Evolutionary conservation across 2,113 vertebrate species (phyloP), one percentile per base, ranked within the genome.

Genomic region (Lampris incognitus): DNA sequence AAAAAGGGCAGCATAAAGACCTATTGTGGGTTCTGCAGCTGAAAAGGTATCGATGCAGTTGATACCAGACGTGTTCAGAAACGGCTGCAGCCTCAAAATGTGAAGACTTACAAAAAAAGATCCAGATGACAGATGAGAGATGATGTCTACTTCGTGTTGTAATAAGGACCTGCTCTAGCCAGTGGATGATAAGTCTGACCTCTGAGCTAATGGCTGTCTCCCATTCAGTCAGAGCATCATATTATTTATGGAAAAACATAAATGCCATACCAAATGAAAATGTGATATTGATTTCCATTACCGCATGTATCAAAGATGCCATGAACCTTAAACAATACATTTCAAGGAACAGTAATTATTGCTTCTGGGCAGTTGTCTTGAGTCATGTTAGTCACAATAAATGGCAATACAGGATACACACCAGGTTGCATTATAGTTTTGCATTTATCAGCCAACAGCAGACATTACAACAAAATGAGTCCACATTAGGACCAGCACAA

Each of bases 401-500:
- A 48, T 24, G 41, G n/a, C 46, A 69, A 68, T 52, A 42, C 55
- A 44, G 62, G 24, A 69, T 69, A 73, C 39, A 60, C 73, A 46
- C 48, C 59, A 50, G 58, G 72, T 80, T 67, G 60, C 69, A 74
- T 83, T 79, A 71, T 65, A 38, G 59, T 4, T 11, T 40, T 64
- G 69, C 84, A 81, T 83, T 78, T 74, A 60, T 61, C 52, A 59
- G 4, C 74, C 72, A 86, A 81, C 80, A 24, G 81, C 74, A 77
- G 74, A 69, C 64, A 73, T 63, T 73, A 69, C 69, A 67, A 64
- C 58, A 72, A 82, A 83, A 83, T 76, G 66, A 78, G 66, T 63
- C 65, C 50, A 79, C 76, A 79, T 82, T 60, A 71, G 61, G 79
- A 54, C 24, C 24, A 24, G 24, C 24, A 24, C 54, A 61, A 69